A percentile compares a stretch with the other conserved stretches of the same genome.
phyloP scores from a whole-genome alignment of 2,113 vertebrate species.

The Lanius ludovicianus region DNA sequence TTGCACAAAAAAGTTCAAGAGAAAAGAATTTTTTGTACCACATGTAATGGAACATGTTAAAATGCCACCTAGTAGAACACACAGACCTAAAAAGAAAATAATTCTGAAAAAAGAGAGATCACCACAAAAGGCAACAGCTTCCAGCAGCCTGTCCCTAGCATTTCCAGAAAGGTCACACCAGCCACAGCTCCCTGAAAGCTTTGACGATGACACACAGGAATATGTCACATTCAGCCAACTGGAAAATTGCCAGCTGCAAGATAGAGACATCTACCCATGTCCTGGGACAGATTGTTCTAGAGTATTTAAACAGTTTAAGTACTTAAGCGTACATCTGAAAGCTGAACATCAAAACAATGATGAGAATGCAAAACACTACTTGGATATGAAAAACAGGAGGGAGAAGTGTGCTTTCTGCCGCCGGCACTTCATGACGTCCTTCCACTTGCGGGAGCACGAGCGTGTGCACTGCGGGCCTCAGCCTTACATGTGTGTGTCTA shows the following conservation, averaged over 20 bases:
- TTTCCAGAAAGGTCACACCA: conserved; percentile 65
- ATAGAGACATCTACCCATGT: conserved; percentile 91
- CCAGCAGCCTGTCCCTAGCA: conserved; percentile 42
- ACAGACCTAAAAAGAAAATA: conserved; percentile 73
- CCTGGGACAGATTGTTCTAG: conserved; percentile 88
- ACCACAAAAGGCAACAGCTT: conserved; percentile 47
- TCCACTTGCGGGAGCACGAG: conserved; percentile 89
- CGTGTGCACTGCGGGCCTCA: conserved; percentile 84
- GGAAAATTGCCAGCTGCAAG: conserved; percentile 86
- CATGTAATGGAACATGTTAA: conserved; percentile 90
- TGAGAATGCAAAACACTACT: conserved; percentile 89
- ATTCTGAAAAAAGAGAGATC: conserved; percentile 72
- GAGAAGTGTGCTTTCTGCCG: conserved; percentile 94
- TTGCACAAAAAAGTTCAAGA: conserved; percentile 88
- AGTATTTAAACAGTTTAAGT: conserved; percentile 94
- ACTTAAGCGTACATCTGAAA: conserved; percentile 92
- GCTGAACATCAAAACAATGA: conserved; percentile 89
- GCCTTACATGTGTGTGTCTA: conserved; percentile 88
- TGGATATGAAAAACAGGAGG: conserved; percentile 90
- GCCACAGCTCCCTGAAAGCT: conserved; percentile 68
- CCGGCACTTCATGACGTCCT: conserved; percentile 89
- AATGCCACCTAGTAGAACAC: conserved; percentile 76
- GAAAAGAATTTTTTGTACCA: conserved; percentile 85
- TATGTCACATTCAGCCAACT: conserved; percentile 89
- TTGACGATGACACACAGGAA: conserved; percentile 79